phyloP scores from a whole-genome alignment of 1,140 invertebrate genomes.

The Colletes latitarsis region DNA sequence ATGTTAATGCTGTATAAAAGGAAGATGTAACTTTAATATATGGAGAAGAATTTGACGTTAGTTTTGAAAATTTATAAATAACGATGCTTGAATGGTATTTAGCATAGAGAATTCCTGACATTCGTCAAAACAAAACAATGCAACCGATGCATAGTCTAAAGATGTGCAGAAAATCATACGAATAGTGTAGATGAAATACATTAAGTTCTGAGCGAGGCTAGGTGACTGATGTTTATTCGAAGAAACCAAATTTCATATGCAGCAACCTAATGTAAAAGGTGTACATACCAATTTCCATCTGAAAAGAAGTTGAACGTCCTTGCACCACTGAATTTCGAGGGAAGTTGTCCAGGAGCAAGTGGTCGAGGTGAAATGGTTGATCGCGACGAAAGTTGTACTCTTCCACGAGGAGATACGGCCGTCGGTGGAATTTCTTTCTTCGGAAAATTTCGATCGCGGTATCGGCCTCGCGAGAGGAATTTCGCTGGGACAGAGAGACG shows the following conservation, averaged over 20 bases:
- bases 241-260: neutral
- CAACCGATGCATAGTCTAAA: neutral
- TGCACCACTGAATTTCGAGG: conserved; percentile 36
- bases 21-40: neutral
- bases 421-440: conserved; percentile 47
- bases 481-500: conserved; percentile 57
- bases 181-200: neutral
- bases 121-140: neutral
- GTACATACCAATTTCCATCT: conserved; percentile 66
- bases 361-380: conserved; percentile 22
- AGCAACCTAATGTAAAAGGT: neutral
- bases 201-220: neutral
- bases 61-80: neutral
- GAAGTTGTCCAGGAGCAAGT: conserved; percentile 35
- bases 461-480: conserved; percentile 35
- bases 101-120: neutral
- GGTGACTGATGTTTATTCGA: neutral
- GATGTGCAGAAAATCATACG: neutral
- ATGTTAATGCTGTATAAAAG: neutral
- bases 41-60: neutral
- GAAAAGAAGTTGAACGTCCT: conserved; percentile 52
- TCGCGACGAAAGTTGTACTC: conserved; percentile 31
- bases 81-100: neutral
- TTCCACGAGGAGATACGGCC: conserved; percentile 34
- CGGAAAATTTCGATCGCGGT: conserved; percentile 57